These are phyloP conservation scores for Tetanocera ferruginea DNA, from an alignment of 2,888 invertebrate genomes.

Conservation along the genomic window DNA sequence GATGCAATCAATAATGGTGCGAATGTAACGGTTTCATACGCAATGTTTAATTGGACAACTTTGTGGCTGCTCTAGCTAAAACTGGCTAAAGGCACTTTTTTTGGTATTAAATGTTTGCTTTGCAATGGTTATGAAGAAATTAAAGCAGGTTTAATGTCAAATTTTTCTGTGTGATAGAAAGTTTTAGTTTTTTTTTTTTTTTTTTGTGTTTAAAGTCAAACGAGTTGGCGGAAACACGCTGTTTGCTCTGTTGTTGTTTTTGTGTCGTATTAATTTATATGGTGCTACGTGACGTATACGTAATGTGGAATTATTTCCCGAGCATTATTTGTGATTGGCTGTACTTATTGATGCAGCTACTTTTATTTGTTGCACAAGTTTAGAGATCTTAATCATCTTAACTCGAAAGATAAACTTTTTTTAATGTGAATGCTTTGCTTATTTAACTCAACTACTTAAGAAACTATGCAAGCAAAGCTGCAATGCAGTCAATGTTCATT, in stretches of 20 bases:
- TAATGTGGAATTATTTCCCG: background rate
- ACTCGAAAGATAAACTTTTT: background rate
- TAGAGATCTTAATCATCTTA: background rate
- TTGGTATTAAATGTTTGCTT: background rate
- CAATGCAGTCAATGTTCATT: too few species aligned
- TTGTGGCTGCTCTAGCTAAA: background rate
- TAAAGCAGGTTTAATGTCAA: conserved; percentile 22
- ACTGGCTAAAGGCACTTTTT: background rate
- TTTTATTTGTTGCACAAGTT: background rate
- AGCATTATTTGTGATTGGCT: too few species aligned
- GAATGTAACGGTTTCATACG: background rate
- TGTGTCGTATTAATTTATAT: background rate
- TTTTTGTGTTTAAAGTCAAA: conserved; percentile 11
- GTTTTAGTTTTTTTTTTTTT: background rate
- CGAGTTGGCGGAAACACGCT: background rate
- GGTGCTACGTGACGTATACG: conserved; percentile 16
- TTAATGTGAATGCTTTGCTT: background rate
- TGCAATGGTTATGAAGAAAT: background rate
- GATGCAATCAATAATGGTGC: background rate
- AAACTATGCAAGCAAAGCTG: too few species aligned
- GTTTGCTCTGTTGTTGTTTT: background rate
- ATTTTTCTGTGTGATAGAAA: conserved; percentile 1
- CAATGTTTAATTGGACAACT: conserved; percentile 26
- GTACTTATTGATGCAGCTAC: background rate
- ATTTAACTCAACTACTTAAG: background rate